These are phyloP conservation scores for Andricus curvator DNA, from an alignment of 2,888 invertebrate species.

Conservation along the genomic window DNA sequence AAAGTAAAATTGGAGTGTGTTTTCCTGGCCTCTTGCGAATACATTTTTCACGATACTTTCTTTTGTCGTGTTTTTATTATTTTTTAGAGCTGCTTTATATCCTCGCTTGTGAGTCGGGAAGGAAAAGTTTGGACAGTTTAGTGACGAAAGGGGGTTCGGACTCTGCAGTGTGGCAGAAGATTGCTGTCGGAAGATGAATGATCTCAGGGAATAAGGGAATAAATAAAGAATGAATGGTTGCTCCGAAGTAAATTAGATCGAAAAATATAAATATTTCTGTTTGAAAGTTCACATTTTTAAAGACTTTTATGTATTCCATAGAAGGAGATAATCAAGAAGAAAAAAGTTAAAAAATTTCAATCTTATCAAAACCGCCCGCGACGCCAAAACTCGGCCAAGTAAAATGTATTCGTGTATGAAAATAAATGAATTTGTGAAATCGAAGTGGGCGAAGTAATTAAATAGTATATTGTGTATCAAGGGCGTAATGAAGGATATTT, in stretches of 20 bases:
- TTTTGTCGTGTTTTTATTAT: slow-evolving; percentile 37
- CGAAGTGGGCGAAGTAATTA: too few relatives aligned
- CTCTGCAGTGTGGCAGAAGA: slow-evolving; percentile 16
- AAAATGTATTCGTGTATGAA: too few relatives aligned
- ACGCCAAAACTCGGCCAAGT: too few relatives aligned
- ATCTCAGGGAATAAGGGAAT: slow-evolving; percentile 5
- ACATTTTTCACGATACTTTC: slow-evolving; percentile 43
- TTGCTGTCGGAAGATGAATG: slow-evolving; percentile 32
- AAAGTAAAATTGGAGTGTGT: slow-evolving; percentile 30
- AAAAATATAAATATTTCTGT: not conserved
- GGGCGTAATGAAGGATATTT: too few relatives aligned
- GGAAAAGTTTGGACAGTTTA: slow-evolving; percentile 44
- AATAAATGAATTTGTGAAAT: too few relatives aligned
- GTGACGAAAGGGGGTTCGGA: slow-evolving; percentile 26
- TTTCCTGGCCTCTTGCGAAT: slow-evolving; percentile 41
- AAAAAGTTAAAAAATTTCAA: too few relatives aligned
- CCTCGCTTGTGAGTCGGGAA: slow-evolving; percentile 13
- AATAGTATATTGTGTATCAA: too few relatives aligned
- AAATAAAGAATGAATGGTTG: not conserved
- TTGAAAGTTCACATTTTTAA: too few relatives aligned
- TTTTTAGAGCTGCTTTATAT: slow-evolving; percentile 37
- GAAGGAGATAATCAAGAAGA: too few relatives aligned
- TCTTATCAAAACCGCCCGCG: too few relatives aligned
- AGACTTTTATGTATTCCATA: too few relatives aligned
- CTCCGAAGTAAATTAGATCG: not conserved